Percentiles rank a stretch among this genome's conserved stretches.
phyloP scores from a whole-genome alignment of 1,140 invertebrate genomes.

The Venustaconcha ellipsiformis region DNA sequence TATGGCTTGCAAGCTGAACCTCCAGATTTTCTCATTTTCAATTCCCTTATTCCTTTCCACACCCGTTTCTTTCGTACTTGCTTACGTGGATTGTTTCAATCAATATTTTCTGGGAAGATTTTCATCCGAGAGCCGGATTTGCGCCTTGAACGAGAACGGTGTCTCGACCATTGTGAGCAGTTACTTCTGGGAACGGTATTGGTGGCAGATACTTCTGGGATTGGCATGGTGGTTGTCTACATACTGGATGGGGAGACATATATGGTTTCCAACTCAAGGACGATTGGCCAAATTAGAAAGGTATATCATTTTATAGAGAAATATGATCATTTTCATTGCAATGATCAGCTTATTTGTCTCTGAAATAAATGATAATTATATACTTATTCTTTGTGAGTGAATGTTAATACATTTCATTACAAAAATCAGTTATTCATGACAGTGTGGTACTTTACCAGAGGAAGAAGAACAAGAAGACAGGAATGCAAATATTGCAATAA shows the following conservation, averaged over 20 bases:
- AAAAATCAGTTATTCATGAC: too few relatives aligned
- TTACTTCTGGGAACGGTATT: neutral
- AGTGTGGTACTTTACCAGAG: too few relatives aligned
- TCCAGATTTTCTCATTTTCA: conserved; percentile 15
- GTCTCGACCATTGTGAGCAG: too few relatives aligned
- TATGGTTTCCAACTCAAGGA: conserved; percentile 21
- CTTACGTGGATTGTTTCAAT: conserved; percentile 2
- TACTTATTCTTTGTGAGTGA: too few relatives aligned
- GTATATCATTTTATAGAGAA: neutral
- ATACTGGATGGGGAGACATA: conserved; percentile 26
- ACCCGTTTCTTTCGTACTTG: conserved; percentile 11
- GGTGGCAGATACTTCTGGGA: neutral
- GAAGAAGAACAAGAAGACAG: too few relatives aligned
- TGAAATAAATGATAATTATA: too few relatives aligned
- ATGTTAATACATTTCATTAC: too few relatives aligned
- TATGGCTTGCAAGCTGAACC: conserved; percentile 22
- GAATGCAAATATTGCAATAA: too few relatives aligned
- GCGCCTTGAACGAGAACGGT: neutral
- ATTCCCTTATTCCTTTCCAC: conserved; percentile 16
- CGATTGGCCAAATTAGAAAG: conserved; percentile 24
- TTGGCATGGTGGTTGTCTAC: conserved; percentile 2
- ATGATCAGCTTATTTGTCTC: too few relatives aligned
- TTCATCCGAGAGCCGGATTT: neutral
- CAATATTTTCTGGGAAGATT: neutral
- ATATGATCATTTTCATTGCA: too few relatives aligned